Evolutionary conservation across 2,888 invertebrate genomes (phyloP).

Genomic region (Tetragonula carbonaria): DNA sequence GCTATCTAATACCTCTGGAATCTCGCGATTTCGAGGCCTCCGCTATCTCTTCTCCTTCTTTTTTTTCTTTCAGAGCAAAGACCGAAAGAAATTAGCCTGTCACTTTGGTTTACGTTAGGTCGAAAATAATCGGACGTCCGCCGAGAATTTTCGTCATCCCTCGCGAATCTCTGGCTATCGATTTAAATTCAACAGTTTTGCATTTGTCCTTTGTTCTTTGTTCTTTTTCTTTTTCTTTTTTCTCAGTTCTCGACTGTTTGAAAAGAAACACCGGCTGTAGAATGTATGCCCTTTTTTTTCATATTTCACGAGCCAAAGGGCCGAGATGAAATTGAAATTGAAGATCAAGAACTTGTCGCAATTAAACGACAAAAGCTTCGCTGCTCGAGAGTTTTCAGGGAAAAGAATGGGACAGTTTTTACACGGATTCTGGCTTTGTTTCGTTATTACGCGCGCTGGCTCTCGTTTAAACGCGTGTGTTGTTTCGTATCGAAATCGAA

Average conservation of each 20-base stretch:
- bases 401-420: too few relatives aligned
- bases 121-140: not conserved
- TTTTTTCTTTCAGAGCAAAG: not conserved
- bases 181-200: not conserved
- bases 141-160: not conserved
- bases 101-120: not conserved
- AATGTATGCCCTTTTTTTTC: not conserved
- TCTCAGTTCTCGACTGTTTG: not conserved
- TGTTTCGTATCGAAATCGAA: not conserved
- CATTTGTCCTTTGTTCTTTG: too few relatives aligned
- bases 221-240: too few relatives aligned
- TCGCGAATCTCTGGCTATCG: not conserved
- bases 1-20: slow-evolving; percentile 22
- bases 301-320: not conserved
- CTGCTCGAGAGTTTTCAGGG: not conserved
- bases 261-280: too few relatives aligned
- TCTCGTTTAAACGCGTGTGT: not conserved
- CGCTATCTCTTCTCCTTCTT: not conserved
- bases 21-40: slow-evolving; percentile 2
- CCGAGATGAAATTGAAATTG: not conserved
- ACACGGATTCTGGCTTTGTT: not conserved
- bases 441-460: too few relatives aligned
- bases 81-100: not conserved
- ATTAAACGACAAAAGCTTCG: not conserved
- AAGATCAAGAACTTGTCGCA: not conserved